Conservation (phyloP, 2,113 vertebrate species). For the Toxostoma redivivum region DNA sequence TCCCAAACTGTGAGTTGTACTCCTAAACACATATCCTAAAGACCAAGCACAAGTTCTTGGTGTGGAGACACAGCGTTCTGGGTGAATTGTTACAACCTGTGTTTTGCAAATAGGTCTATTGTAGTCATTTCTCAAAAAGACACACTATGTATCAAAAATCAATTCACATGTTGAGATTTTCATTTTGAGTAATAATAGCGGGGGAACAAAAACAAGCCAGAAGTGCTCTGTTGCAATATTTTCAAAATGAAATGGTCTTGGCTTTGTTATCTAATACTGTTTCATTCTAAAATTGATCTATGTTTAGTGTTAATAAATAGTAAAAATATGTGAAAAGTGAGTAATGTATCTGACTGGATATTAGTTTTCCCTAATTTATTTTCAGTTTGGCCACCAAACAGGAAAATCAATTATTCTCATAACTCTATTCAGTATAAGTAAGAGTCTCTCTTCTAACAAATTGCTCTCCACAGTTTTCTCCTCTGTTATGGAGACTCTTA, state of each 20-base stretch:
- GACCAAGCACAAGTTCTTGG: not conserved
- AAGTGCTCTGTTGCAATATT: not conserved
- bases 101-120: not conserved
- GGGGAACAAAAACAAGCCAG: not conserved
- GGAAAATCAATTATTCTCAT: conserved; percentile 34
- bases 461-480: not conserved
- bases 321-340: not conserved
- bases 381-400: conserved; percentile 13
- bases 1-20: not conserved
- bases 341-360: not conserved
- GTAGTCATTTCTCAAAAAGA: not conserved
- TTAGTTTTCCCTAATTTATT: conserved; percentile 31
- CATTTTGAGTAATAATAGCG: not conserved
- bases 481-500: not conserved
- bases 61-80: not conserved
- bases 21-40: not conserved
- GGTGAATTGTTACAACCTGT: not conserved
- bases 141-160: conserved; percentile 21
- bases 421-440: not conserved
- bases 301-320: conserved; percentile 12
- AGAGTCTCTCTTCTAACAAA: not conserved
- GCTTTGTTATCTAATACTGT: not conserved
- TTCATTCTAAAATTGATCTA: conserved; percentile 26
- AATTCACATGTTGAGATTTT: not conserved
- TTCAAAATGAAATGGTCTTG: not conserved